Percentiles rank a stretch among this genome's conserved stretches.
Evolutionary conservation across 2,113 vertebrate genomes (phyloP).

Genomic region (pig (Sus scrofa)): DNA sequence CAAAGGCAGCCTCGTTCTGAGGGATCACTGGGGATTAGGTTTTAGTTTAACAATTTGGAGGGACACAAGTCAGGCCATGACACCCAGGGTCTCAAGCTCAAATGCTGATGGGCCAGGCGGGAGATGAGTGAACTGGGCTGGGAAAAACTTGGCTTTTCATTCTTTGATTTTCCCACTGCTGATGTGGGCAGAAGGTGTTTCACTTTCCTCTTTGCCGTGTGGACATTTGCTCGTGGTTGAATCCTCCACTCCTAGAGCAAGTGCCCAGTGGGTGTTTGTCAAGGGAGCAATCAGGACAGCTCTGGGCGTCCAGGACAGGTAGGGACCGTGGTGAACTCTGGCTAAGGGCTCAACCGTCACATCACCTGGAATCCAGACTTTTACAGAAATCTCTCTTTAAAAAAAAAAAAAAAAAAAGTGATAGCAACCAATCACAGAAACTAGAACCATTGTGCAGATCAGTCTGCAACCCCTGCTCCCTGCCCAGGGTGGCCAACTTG

Average conservation of each 20-base stretch:
- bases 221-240: neutral
- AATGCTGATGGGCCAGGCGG: neutral
- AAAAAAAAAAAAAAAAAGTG: too few relatives aligned
- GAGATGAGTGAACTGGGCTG: neutral
- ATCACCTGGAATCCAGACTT: neutral
- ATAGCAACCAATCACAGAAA: neutral
- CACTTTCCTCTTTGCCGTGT: neutral
- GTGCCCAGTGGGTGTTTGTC: neutral
- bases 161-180: neutral
- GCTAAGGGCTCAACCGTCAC: neutral
- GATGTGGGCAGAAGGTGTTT: neutral
- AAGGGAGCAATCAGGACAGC: neutral
- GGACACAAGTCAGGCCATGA: neutral
- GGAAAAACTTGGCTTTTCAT: neutral
- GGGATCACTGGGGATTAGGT: neutral
- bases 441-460: neutral
- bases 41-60: neutral
- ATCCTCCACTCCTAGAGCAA: neutral
- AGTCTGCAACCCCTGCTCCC: neutral
- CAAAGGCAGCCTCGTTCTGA: neutral
- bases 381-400: neutral
- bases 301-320: neutral
- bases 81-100: neutral
- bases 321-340: neutral
- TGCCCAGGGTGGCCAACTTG: accelerated